Evolutionary conservation across 2,888 invertebrate genomes (phyloP), one percentile per base, ranked within the genome.

Genomic region (Petrolisthes cinctipes): DNA sequence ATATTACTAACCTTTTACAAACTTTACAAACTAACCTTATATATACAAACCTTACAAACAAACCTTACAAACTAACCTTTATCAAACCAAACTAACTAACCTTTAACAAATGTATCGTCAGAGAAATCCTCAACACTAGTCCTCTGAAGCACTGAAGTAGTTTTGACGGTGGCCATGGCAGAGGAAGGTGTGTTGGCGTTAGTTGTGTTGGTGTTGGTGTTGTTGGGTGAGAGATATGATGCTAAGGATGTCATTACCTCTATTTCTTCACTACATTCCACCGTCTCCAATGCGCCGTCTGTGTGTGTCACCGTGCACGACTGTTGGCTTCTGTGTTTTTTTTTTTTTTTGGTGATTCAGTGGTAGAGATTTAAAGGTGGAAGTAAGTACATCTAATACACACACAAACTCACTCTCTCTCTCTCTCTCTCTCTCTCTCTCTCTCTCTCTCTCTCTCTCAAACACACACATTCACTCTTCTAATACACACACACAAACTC

Each of bases 211-310:
- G 56, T 1, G 56, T 20, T 14, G 61, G 66, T 68, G 54, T 23
- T 61, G 53, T n/a, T 53, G 0, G 78, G 56, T 17, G 78, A 20
- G 78, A 81, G 51, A 73, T 4, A 66, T 51, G 53, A 66, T 17
- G 80, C 68, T 20, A 81, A 51, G 73, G 81, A 56, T 14, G 66
- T 80, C 6, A 79, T 54, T 9, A 87, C 84, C 11, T 53, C 9
- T 0, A 87, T 54, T 20, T 84, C 87, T 37, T 87, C 87, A 0
- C 14, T 75, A 68, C 87, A 87, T 14, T 37, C 61, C 51, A 84
- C 84, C 5, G n/a, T n/a, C 9, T 84, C 56, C 83, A 81, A 14
- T 17, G 14, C 66, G 23, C 81, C 81, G 5, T 37, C 79, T 53
- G 79, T 56, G n/a, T 23, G 66, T 4, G 61, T 6, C 76, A 87